A percentile compares a stretch with the other conserved stretches of the same genome.
Conservation (phyloP, 2,113 vertebrate species). For the Calyptomena viridis region DNA sequence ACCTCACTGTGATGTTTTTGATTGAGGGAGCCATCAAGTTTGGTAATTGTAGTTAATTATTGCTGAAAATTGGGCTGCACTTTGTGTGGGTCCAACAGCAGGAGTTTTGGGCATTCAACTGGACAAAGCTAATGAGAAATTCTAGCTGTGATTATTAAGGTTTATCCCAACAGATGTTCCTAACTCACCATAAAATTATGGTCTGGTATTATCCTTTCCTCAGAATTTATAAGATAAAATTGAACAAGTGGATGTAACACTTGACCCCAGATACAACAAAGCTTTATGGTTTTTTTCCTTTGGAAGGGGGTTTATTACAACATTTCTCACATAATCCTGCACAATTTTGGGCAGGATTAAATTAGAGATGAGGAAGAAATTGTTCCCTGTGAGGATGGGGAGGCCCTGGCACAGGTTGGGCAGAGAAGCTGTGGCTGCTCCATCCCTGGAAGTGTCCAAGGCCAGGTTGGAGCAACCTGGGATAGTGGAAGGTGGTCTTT, state of each 20-base stretch:
- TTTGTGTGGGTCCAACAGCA: background rate
- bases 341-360: background rate
- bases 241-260: background rate
- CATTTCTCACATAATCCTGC: background rate
- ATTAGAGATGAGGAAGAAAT: fast-evolving
- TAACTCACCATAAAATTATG: background rate
- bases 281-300: background rate
- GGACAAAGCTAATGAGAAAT: background rate
- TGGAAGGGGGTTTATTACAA: background rate
- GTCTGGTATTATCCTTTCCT: background rate
- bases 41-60: background rate
- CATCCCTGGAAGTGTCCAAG: background rate
- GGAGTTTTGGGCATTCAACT: background rate
- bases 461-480: background rate
- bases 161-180: background rate
- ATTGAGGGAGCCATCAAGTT: background rate
- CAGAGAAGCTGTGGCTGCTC: background rate
- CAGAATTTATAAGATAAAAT: background rate
- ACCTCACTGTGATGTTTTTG: background rate
- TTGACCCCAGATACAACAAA: background rate
- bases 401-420: background rate
- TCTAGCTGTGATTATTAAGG: background rate
- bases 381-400: background rate
- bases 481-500: fast-evolving
- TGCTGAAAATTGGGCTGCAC: background rate